These are phyloP conservation scores for Mantis religiosa DNA, from an alignment of 2,888 invertebrate genomes.

Conservation along the genomic window DNA sequence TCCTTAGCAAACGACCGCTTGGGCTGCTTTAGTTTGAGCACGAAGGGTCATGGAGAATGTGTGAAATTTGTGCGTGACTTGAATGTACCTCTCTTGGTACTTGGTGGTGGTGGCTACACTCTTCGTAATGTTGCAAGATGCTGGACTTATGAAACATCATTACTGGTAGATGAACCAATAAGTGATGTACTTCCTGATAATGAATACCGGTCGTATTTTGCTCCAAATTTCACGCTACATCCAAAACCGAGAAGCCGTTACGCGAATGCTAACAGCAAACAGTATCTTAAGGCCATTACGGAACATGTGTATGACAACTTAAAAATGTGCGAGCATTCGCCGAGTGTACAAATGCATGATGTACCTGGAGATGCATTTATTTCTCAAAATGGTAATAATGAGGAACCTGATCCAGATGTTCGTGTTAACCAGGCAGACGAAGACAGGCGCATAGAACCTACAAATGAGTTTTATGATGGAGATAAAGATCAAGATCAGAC, in stretches of 20 bases:
- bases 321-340: conserved; percentile 88
- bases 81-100: conserved; percentile 85
- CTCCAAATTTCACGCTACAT: conserved; percentile 93
- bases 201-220: conserved; percentile 95
- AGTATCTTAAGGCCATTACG: conserved; percentile 88
- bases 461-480: conserved; percentile 86
- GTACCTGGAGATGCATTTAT: conserved; percentile 80
- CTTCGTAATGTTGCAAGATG: conserved; percentile 94
- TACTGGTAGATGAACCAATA: conserved; percentile 87
- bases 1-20: conserved; percentile 91
- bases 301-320: conserved; percentile 85
- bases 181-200: conserved; percentile 93
- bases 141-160: conserved; percentile 98
- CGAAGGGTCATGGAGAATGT: conserved; percentile 95
- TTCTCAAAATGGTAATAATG: conserved; percentile 62
- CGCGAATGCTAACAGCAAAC: conserved; percentile 92
- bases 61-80: conserved; percentile 92
- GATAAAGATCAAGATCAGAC: conserved; percentile 77
- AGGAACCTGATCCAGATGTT: conserved; percentile 81
- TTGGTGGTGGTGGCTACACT: conserved; percentile 86
- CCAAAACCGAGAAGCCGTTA: conserved; percentile 83
- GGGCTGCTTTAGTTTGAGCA: conserved; percentile 94
- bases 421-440: conserved; percentile 71
- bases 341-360: conserved; percentile 96
- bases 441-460: conserved; percentile 76